Conservation (phyloP, 2,113 vertebrate species). For the Ptilorrhoa leucosticta region DNA sequence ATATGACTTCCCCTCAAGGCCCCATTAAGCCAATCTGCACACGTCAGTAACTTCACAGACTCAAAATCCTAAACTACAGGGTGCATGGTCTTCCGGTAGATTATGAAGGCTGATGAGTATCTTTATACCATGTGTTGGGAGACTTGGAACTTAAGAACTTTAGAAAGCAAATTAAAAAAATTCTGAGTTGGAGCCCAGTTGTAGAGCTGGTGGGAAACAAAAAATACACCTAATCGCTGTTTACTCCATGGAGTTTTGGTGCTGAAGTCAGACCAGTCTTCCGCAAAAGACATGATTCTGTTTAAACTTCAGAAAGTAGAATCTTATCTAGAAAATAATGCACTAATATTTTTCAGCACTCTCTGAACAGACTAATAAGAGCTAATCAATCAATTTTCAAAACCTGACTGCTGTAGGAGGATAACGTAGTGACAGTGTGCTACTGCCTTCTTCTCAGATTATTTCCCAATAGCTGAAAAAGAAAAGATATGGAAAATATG, state of each 20-base stretch:
- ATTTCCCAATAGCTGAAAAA: background rate
- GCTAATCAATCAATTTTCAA: background rate
- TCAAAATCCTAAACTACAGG: background rate
- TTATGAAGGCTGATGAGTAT: background rate
- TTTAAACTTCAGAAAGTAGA: background rate
- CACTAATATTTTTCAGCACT: background rate
- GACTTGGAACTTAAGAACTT: background rate
- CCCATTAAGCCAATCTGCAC: background rate
- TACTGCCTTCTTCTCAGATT: background rate
- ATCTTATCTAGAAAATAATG: background rate
- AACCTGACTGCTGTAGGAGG: background rate
- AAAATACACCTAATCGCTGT: background rate
- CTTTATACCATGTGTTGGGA: background rate
- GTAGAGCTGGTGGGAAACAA: background rate
- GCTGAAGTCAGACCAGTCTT: background rate
- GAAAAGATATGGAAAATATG: background rate
- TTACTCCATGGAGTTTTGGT: background rate
- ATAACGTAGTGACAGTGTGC: background rate
- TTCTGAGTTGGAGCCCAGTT: background rate
- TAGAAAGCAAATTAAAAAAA: background rate
- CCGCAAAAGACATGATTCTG: background rate
- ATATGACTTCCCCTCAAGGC: background rate
- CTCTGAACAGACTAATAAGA: rapidly evolving
- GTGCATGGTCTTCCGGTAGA: background rate
- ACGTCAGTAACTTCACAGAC: background rate